Base-by-base conservation (phyloP, 1,140 invertebrate species). In the Formica exsecta region DNA sequence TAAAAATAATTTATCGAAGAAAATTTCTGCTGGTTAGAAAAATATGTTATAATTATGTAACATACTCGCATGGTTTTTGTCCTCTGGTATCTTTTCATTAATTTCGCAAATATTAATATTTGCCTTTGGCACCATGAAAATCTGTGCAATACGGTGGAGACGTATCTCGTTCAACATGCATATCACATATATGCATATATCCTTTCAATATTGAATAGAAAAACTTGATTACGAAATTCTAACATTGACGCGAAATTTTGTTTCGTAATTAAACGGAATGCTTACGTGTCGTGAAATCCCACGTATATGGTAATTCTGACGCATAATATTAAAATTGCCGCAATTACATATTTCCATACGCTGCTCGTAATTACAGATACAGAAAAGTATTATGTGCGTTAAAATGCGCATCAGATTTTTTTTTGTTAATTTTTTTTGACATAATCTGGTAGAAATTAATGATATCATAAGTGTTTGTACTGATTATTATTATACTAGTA, bases 261-360 rank as follows among this genome's bases (percentile, higher is more conserved):
- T 38, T 11, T 9, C 32, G 62, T 48, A 25, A 25, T 70, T 71
- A 81, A 81, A 71, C 19, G 77, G 2, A 19, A 16, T 36, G 77
- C 48, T 59, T 59, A 59, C 64, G 38, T 32, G 77, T 41, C 51
- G 66, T 44, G 51, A 81, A 59, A 71, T 71, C 59, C 51, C 44
- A 25, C 51, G n/a, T 71, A 59, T 41, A 71, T 9, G 36, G 36
- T 36, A 44, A 38, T 79, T 79, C 62, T 79, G 36, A 54, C 65
- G 36, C 79, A 36, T 41, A 81, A 71, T 81, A 81, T 61, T 81
- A 61, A 73, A 73, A 81, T 81, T 71, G 13, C 66, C 16, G 79
- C 38, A 44, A 73, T 80, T 80, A 51, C 16, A 5, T 51, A 80
- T 81, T 81, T 38, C 79, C 36, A 41, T 73, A 54, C 16, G 66